These are phyloP conservation scores for Cydia fagiglandana DNA, from an alignment of 1,140 invertebrate species.

Conservation along the genomic window DNA sequence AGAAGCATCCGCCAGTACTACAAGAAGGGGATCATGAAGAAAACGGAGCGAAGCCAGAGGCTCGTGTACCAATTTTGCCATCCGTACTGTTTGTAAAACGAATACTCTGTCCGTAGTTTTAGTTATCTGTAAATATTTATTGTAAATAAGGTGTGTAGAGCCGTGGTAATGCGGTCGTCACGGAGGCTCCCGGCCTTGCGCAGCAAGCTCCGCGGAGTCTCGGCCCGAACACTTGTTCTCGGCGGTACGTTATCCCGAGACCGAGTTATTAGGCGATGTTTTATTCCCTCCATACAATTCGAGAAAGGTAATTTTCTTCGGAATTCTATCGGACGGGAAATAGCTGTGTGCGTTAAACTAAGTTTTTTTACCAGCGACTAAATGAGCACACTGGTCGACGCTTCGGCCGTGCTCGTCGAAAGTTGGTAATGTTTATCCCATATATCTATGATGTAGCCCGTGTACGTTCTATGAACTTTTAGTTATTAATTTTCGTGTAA, in stretches of 20 bases:
- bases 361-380: constrained; percentile 68
- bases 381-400: constrained; percentile 47
- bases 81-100: constrained; percentile 90
- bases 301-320: constrained; percentile 77
- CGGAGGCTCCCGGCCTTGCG: constrained; percentile 58
- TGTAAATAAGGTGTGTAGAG: constrained; percentile 73
- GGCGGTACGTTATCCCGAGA: constrained; percentile 36
- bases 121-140: constrained; percentile 51
- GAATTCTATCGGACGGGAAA: constrained; percentile 70
- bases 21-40: constrained; percentile 99
- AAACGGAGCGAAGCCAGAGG: constrained; percentile 97
- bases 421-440: constrained; percentile 91
- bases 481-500: constrained; percentile 64
- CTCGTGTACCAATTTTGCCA: constrained; percentile 99
- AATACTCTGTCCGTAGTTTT: constrained; percentile 37
- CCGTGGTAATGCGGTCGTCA: constrained; percentile 75
- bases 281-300: constrained; percentile 69
- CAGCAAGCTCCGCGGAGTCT: constrained; percentile 61
- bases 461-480: constrained; percentile 95
- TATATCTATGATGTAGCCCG: constrained; percentile 98
- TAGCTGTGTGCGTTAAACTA: constrained; percentile 61
- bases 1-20: constrained; percentile 99
- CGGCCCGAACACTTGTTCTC: constrained; percentile 37
- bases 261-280: constrained; percentile 49
- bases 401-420: constrained; percentile 65